Percentiles rank a stretch among this genome's conserved stretches.
These are phyloP conservation scores for Machimus rusticus DNA, from an alignment of 2,888 invertebrate genomes.

Conservation along the genomic window DNA sequence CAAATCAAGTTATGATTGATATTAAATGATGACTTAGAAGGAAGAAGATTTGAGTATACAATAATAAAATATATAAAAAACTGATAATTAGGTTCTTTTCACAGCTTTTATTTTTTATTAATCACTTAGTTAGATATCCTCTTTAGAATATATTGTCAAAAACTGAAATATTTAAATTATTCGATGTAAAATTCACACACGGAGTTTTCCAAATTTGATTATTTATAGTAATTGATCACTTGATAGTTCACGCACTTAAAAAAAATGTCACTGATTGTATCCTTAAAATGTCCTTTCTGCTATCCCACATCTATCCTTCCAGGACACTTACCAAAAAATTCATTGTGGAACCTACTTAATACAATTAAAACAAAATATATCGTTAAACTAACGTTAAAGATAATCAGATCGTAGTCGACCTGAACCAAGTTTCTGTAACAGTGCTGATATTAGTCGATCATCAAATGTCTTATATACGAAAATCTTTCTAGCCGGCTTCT, in stretches of 20 bases:
- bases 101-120: not conserved
- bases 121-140: not conserved
- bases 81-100: not conserved
- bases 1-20: no score
- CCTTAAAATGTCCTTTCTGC: not conserved
- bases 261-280: not conserved
- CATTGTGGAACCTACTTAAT: constrained; percentile 40
- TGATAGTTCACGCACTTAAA: not conserved
- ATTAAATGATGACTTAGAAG: no score
- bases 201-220: not conserved
- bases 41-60: no score
- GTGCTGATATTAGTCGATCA: constrained; percentile 22
- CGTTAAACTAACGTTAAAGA: not conserved
- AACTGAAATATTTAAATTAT: not conserved
- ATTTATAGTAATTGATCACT: not conserved
- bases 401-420: not conserved
- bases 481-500: not conserved
- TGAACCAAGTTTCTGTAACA: not conserved
- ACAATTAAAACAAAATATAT: not conserved
- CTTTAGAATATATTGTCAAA: not conserved
- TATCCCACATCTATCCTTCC: not conserved
- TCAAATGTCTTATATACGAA: constrained; percentile 41
- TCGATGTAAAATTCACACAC: not conserved
- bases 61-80: no score
- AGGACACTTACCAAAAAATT: constrained; percentile 46